A percentile compares a stretch with the other conserved stretches of the same genome.
Evolutionary conservation across 2,888 invertebrate genomes (phyloP).

Genomic region (Argyresthia albistria): DNA sequence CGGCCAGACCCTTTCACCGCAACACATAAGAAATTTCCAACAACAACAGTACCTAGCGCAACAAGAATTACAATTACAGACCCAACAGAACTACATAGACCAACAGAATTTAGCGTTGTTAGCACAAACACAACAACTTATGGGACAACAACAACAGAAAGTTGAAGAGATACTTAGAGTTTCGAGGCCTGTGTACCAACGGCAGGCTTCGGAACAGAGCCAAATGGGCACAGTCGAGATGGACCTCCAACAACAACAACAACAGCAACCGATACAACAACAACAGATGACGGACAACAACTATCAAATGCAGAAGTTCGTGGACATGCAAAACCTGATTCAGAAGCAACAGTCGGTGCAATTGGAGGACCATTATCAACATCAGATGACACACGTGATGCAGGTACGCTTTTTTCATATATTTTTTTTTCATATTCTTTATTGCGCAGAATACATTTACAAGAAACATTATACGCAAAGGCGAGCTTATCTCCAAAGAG

Average conservation of each 20-base stretch:
- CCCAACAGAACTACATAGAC: constrained; percentile 70
- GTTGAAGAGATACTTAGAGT: constrained; percentile 49
- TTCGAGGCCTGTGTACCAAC: constrained; percentile 52
- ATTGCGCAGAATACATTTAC: no score
- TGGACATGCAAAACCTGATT: constrained; percentile 31
- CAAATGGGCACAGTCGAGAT: constrained; percentile 48
- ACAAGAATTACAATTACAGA: constrained; percentile 63
- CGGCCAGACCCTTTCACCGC: constrained; percentile 61
- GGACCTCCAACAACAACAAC: constrained; percentile 50
- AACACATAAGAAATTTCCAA: constrained; percentile 50
- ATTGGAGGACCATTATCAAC: constrained; percentile 47
- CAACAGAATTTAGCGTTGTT: constrained; percentile 67
- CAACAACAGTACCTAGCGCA: constrained; percentile 67
- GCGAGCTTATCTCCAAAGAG: no score
- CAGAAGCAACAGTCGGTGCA: constrained; percentile 41
- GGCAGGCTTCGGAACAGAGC: constrained; percentile 61
- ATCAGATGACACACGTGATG: constrained; percentile 35
- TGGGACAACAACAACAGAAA: constrained; percentile 68
- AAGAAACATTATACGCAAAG: no score
- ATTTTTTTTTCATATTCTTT: no score
- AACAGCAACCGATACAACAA: constrained; percentile 38
- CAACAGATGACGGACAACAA: constrained; percentile 52
- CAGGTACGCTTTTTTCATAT: not conserved
- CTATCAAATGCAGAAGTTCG: constrained; percentile 42
- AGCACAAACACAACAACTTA: constrained; percentile 62